Percentiles rank a stretch among this genome's conserved stretches.
phyloP scores from a whole-genome alignment of 2,113 vertebrate genomes.

The Sakesphorus luctuosus region DNA sequence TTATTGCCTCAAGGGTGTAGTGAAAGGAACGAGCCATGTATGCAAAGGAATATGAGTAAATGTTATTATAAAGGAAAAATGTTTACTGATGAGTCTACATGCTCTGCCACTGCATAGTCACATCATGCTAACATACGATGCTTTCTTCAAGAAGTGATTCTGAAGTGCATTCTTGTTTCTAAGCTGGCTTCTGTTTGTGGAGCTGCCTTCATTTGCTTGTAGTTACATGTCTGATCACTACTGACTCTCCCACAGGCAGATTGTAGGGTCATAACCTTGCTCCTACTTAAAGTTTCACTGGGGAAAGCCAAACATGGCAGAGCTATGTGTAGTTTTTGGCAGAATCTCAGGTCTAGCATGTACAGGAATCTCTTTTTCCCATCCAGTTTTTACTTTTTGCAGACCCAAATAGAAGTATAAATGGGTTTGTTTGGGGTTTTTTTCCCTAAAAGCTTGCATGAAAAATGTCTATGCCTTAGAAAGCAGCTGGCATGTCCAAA shows the following conservation, averaged over 20 bases:
- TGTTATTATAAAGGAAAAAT: neutral
- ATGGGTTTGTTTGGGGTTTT: neutral
- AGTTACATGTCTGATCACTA: neutral
- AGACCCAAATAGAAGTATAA: neutral
- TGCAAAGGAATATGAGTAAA: neutral
- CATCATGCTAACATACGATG: neutral
- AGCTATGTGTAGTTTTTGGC: constrained; percentile 12
- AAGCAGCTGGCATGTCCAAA: neutral
- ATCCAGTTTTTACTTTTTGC: neutral
- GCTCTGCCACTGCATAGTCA: neutral
- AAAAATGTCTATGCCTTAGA: neutral
- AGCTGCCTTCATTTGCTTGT: neutral
- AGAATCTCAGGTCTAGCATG: neutral
- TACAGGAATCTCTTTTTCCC: neutral
- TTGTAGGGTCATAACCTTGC: neutral
- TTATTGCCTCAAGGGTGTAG: neutral
- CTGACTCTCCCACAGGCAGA: constrained; percentile 31
- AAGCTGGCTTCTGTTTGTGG: accelerated
- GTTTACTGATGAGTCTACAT: neutral
- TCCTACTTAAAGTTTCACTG: constrained; percentile 33
- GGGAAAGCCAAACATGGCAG: neutral
- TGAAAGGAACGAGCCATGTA: neutral
- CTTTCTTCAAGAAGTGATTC: neutral
- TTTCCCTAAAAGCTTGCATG: neutral
- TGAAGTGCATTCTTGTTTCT: neutral